Conservation (phyloP, 1,140 invertebrate species). For the Bicyclus anynana region DNA sequence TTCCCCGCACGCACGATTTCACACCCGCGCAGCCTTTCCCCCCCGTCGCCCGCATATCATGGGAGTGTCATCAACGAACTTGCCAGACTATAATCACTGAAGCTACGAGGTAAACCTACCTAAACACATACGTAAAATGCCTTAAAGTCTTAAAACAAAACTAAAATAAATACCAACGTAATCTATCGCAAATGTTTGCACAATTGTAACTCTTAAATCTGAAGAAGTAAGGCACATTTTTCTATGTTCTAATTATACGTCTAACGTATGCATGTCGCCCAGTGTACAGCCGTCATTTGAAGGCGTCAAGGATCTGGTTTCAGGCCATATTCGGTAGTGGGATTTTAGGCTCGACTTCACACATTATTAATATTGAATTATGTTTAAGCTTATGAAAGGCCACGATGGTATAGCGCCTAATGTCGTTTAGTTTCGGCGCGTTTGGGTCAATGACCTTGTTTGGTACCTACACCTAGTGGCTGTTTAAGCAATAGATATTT, state of each 20-base stretch:
- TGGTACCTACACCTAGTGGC: neutral
- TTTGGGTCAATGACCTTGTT: slow-evolving; percentile 7
- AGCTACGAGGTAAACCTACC: no score
- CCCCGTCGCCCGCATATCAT: no score
- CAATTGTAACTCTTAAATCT: neutral
- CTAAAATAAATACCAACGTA: no score
- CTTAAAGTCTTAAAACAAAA: no score
- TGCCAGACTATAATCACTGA: no score
- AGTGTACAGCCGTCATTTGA: slow-evolving; percentile 5
- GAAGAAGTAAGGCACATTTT: neutral
- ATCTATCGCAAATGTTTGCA: no score
- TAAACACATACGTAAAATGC: no score
- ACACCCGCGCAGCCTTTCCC: no score
- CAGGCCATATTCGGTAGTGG: slow-evolving; percentile 37
- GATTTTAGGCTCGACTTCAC: slow-evolving; percentile 28
- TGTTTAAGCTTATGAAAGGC: slow-evolving; percentile 19
- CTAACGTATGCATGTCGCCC: neutral
- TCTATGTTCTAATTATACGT: neutral
- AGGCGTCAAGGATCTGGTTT: slow-evolving; percentile 24
- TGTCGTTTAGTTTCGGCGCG: slow-evolving; percentile 4
- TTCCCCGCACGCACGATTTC: no score
- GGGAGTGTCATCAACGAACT: no score
- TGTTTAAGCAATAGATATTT: neutral
- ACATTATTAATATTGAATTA: slow-evolving; percentile 29
- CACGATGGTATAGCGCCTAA: slow-evolving; percentile 4